phyloP scores from a whole-genome alignment of 2,888 invertebrate species.

The Sphinx pinastri region DNA sequence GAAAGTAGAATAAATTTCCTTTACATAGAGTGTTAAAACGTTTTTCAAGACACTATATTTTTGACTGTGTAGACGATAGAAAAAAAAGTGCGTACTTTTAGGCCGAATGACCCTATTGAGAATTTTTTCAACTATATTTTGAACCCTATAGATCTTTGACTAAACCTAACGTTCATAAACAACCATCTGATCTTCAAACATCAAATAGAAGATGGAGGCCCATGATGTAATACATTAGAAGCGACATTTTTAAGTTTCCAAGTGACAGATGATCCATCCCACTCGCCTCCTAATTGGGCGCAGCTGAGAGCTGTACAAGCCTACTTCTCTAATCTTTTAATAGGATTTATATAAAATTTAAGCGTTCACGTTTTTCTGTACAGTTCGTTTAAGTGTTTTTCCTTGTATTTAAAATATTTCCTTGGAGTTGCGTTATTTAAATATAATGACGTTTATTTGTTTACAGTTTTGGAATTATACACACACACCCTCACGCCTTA shows the following conservation, averaged over 20 bases:
- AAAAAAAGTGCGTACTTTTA: too few relatives aligned
- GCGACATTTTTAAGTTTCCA: conserved; percentile 6
- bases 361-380: conserved; percentile 14
- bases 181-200: too few relatives aligned
- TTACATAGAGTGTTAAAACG: too few relatives aligned
- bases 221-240: not conserved
- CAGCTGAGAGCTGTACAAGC: conserved; percentile 23
- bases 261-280: conserved; percentile 14
- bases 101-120: too few relatives aligned
- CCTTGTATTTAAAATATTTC: conserved; percentile 15
- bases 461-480: not conserved
- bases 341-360: conserved; percentile 23
- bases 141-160: too few relatives aligned
- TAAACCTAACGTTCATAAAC: too few relatives aligned
- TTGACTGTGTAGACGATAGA: too few relatives aligned
- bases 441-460: not conserved
- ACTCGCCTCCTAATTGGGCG: conserved; percentile 23
- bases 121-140: too few relatives aligned
- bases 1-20: too few relatives aligned
- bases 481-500: not conserved
- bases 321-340: conserved; percentile 27
- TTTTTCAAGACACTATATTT: too few relatives aligned
- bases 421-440: not conserved
- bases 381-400: conserved; percentile 12
- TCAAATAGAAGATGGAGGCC: too few relatives aligned